Evolutionary conservation across 2,888 invertebrate species (phyloP).

Genomic region (Agrotis exclamationis): DNA sequence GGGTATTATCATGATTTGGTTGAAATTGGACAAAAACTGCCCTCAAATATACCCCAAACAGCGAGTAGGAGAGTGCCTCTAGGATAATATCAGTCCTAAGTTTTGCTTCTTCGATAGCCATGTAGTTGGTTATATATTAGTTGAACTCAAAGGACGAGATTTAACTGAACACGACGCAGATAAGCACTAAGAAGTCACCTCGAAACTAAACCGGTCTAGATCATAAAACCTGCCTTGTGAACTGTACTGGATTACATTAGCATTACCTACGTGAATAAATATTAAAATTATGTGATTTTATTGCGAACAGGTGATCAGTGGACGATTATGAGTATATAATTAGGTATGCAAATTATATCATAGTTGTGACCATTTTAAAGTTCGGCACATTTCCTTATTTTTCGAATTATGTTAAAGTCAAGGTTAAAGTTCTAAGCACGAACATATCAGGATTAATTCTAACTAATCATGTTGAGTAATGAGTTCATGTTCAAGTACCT

Average conservation of each 20-base stretch:
- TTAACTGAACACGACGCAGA: neutral
- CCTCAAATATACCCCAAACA: too few species aligned
- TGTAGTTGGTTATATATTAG: too few species aligned
- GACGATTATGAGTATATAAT: neutral
- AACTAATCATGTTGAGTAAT: too few species aligned
- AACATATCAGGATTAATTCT: too few species aligned
- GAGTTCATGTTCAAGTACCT: too few species aligned
- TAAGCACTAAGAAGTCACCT: neutral
- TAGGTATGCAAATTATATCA: constrained; percentile 17
- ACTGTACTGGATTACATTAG: constrained; percentile 2
- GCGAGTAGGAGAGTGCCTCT: too few species aligned
- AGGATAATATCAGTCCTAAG: too few species aligned
- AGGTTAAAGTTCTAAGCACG: too few species aligned
- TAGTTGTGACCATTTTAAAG: neutral
- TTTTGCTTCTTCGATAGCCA: too few species aligned
- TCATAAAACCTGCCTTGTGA: constrained; percentile 13
- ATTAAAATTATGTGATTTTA: constrained; percentile 16
- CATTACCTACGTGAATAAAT: neutral
- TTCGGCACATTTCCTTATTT: constrained; percentile 2
- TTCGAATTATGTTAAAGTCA: too few species aligned
- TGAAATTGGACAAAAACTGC: too few species aligned
- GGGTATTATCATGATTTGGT: too few species aligned
- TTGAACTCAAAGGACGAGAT: neutral
- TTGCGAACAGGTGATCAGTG: neutral
- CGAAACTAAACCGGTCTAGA: constrained; percentile 13